Conservation (phyloP, 2,888 invertebrate species). For the Dasysyrphus albostriatus region DNA sequence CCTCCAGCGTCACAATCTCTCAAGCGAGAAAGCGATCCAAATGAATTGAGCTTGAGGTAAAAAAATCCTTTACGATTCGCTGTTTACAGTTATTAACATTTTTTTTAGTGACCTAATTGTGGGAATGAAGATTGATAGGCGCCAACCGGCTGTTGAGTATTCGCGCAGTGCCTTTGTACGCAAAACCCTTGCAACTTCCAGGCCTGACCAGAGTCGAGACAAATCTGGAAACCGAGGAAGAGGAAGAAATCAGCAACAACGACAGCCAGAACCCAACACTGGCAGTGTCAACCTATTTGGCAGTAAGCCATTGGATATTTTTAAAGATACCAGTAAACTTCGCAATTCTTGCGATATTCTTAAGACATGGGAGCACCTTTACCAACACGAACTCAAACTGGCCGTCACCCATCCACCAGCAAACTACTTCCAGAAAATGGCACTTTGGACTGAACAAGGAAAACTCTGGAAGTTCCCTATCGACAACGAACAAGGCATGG, state of each 20-base stretch:
- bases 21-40: conserved; percentile 51
- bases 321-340: conserved; percentile 82
- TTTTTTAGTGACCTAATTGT: conserved; percentile 88
- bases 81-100: background rate
- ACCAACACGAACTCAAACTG: conserved; percentile 88
- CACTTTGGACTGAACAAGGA: conserved; percentile 96
- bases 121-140: conserved; percentile 91
- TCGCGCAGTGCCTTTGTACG: conserved; percentile 83
- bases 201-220: conserved; percentile 37
- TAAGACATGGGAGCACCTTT: conserved; percentile 88
- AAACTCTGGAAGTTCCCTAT: conserved; percentile 99
- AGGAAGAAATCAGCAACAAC: conserved; percentile 34
- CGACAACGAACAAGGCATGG: conserved; percentile 95
- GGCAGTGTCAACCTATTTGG: conserved; percentile 87
- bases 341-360: conserved; percentile 82
- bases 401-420: conserved; percentile 89
- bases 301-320: conserved; percentile 87
- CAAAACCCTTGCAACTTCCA: conserved; percentile 79
- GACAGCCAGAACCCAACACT: conserved; percentile 78
- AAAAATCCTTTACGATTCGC: background rate
- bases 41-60: conserved; percentile 80
- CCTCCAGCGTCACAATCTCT: conserved; percentile 7
- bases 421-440: conserved; percentile 97
- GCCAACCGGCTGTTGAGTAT: conserved; percentile 76
- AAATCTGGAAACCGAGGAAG: background rate